These are phyloP conservation scores for Drosophila auraria DNA, from an alignment of 1,140 invertebrate genomes.

Conservation along the genomic window DNA sequence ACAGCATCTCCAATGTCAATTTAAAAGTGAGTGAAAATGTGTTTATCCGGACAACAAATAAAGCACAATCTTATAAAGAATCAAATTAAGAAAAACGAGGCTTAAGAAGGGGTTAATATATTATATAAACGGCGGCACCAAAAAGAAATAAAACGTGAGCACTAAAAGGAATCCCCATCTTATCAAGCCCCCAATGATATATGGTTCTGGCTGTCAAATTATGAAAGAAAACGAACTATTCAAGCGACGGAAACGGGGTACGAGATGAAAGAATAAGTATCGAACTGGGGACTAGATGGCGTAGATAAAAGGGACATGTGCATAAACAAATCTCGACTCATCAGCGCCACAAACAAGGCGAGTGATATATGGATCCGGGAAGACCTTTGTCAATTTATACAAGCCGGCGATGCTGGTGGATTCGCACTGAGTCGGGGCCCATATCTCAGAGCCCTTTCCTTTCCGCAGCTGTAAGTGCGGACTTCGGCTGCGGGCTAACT, in stretches of 20 bases:
- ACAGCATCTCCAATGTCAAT: not conserved
- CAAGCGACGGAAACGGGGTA: conserved; percentile 12
- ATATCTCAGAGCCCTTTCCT: conserved; percentile 37
- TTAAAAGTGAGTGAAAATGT: not conserved
- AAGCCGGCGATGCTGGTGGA: conserved; percentile 51
- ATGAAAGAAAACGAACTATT: conserved; percentile 31
- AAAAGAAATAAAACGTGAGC: not conserved
- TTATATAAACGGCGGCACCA: not conserved
- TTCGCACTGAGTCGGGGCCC: conserved; percentile 17
- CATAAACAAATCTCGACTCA: conserved; percentile 63
- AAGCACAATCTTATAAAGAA: not conserved
- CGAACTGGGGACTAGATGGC: conserved; percentile 17
- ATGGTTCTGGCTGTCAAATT: conserved; percentile 31
- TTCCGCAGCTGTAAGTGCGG: conserved; percentile 37
- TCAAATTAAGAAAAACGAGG: not conserved
- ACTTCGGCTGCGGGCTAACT: conserved; percentile 40
- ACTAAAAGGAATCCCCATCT: conserved; percentile 9
- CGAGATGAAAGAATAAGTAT: conserved; percentile 14
- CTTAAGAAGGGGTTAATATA: not conserved
- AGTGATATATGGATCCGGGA: conserved; percentile 65
- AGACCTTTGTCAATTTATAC: conserved; percentile 70
- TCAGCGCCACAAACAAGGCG: conserved; percentile 67
- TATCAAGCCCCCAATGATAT: conserved; percentile 25
- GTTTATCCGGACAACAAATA: not conserved
- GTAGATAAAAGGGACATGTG: conserved; percentile 49